Evolutionary conservation across 2,888 invertebrate species (phyloP), one percentile per base, ranked within the genome.

Genomic region (Entomobrya multifasciata): DNA sequence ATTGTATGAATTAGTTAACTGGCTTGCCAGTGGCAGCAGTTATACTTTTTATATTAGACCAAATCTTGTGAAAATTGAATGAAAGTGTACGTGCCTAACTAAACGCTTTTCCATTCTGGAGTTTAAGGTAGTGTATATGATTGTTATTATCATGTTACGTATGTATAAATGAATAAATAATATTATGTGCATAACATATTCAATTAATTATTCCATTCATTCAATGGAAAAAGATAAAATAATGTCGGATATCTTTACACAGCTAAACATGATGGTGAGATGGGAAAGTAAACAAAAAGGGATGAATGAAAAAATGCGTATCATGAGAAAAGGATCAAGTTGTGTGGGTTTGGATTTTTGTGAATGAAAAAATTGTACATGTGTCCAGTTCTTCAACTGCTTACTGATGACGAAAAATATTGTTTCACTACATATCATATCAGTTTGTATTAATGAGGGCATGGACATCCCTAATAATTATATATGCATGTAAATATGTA

Each of bases 291-390:
- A 49, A 74, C 74, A 74, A 27, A 20, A 36, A 67, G 20, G 49
- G 52, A 74, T 74, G 74, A 74, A 74, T 74, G 74, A 74, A 74
- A n/a, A 49, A 70, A 70, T 70, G 67, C 47, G 44, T 70, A 47
- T 25, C 49, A 36, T 8, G 36, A n/a, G n/a, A n/a, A n/a, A n/a
- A n/a, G n/a, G n/a, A n/a, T n/a, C n/a, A n/a, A 36, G 36, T 36
- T 41, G 22, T 22, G 67, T 70, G 47, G 67, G 67, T 6, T 47
- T 70, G 47, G 15, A 70, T 47, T 44, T 70, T 70, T 70, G 67
- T 70, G 67, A 70, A 70, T 70, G 67, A 70, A 70, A 67, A 67
- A 41, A 17, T n/a, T n/a, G n/a, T n/a, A n/a, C 8, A 6, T 36
- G 5, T 36, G 8, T 36, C 4, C 36, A 36, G 36, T 36, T 36